phyloP scores from a whole-genome alignment of 2,113 vertebrate species.

The Crotalus tigris region DNA sequence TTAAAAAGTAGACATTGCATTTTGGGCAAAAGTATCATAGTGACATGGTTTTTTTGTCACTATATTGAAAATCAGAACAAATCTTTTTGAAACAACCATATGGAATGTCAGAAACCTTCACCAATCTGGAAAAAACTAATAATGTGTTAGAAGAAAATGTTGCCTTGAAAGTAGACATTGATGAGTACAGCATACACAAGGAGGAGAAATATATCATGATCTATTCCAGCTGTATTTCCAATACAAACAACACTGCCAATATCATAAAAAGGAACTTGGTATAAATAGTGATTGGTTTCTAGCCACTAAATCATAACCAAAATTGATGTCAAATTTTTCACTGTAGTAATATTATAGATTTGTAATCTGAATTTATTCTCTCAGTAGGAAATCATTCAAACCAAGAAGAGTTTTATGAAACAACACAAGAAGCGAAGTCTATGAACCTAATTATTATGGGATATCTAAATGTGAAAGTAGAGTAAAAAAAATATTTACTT shows the following conservation, averaged over 20 bases:
- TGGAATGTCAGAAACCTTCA: not conserved
- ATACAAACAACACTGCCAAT: not conserved
- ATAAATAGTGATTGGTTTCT: not conserved
- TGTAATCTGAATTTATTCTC: not conserved
- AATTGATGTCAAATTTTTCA: not conserved
- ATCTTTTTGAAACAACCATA: not conserved
- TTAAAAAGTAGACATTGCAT: not conserved
- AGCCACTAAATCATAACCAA: not conserved
- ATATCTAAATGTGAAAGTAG: not conserved
- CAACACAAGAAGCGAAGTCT: not conserved
- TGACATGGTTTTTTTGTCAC: not conserved
- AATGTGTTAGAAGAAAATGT: not conserved
- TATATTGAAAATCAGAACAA: not conserved
- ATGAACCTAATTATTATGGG: not conserved
- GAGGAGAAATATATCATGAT: not conserved
- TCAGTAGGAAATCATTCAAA: not conserved
- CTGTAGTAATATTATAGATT: not conserved
- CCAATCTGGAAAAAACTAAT: not conserved
- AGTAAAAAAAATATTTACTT: not conserved
- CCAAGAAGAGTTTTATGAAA: not conserved
- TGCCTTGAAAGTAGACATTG: not conserved
- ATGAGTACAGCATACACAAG: not conserved
- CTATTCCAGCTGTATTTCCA: not conserved
- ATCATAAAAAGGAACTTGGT: not conserved
- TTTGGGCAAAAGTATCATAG: not conserved